These are phyloP conservation scores for Neogobius melanostomus DNA, from an alignment of 2,113 vertebrate genomes.

Conservation along the genomic window DNA sequence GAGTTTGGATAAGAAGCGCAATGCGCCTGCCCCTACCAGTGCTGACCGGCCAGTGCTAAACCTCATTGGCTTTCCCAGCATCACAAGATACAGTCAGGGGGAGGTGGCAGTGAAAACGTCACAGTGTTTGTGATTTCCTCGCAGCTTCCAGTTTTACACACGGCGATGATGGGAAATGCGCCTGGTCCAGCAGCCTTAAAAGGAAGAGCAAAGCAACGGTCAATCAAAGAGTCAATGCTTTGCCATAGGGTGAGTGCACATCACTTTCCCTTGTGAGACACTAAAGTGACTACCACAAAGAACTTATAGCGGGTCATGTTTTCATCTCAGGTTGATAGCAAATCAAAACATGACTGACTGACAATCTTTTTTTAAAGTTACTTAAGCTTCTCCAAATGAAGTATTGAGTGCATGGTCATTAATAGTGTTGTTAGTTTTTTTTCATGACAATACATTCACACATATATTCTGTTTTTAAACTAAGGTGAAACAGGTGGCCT, in stretches of 20 bases:
- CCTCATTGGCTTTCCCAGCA: slow-evolving; percentile 56
- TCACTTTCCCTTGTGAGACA: slow-evolving; percentile 33
- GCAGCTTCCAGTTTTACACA: slow-evolving; percentile 61
- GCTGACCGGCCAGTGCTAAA: slow-evolving; percentile 13
- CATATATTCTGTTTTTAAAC: no score
- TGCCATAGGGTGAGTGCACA: slow-evolving; percentile 24
- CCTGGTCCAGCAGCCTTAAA: slow-evolving; percentile 60
- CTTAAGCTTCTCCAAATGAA: neutral
- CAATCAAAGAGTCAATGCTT: slow-evolving; percentile 48
- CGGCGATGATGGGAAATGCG: slow-evolving; percentile 66
- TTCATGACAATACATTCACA: no score
- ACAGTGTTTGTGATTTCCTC: slow-evolving; percentile 42
- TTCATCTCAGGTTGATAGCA: neutral
- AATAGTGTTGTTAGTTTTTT: no score
- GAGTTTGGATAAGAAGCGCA: slow-evolving; percentile 42
- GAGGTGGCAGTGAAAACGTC: slow-evolving; percentile 61
- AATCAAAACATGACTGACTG: neutral
- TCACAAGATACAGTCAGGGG: slow-evolving; percentile 56
- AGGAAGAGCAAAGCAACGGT: slow-evolving; percentile 48
- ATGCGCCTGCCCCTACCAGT: slow-evolving; percentile 19
- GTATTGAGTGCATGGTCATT: neutral
- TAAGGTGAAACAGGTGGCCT: neutral
- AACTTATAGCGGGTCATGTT: neutral
- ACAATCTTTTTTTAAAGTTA: neutral
- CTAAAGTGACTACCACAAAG: slow-evolving; percentile 22